phyloP scores from a whole-genome alignment of 2,797 vertebrate species.

The Myiotriccus ornatus region DNA sequence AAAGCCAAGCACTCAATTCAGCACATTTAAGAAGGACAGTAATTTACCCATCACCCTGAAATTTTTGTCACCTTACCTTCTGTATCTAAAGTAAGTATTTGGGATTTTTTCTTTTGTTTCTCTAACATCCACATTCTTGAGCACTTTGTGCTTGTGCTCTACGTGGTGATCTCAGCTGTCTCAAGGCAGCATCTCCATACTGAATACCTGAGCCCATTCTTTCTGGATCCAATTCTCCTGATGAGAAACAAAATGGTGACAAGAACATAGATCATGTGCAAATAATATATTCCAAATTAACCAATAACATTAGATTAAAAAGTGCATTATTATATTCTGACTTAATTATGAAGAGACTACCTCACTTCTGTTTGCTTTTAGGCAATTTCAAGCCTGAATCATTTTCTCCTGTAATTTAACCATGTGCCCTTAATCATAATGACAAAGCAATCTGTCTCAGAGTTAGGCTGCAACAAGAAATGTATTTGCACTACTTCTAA shows the following conservation, averaged over 20 bases:
- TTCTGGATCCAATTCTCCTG: slow-evolving; percentile 82
- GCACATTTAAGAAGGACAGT: neutral
- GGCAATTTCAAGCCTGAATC: neutral
- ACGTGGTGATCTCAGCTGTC: slow-evolving; percentile 79
- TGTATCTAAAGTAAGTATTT: slow-evolving; percentile 21
- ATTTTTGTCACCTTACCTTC: slow-evolving; percentile 52
- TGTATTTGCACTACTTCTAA: neutral
- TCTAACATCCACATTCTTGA: slow-evolving; percentile 80
- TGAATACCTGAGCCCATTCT: slow-evolving; percentile 83
- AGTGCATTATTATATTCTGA: neutral
- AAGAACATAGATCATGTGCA: neutral
- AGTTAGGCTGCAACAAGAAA: neutral
- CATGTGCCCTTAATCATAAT: neutral
- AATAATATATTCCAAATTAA: neutral
- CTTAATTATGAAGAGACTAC: neutral
- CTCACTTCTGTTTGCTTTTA: neutral
- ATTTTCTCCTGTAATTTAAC: neutral
- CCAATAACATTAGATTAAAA: neutral
- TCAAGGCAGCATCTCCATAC: slow-evolving; percentile 79
- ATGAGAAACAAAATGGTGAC: slow-evolving; percentile 1
- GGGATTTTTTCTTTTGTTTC: neutral
- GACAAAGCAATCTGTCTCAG: neutral
- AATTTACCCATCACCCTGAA: neutral
- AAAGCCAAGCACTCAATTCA: neutral
- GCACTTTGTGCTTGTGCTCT: slow-evolving; percentile 75